Evolutionary conservation across 1,140 invertebrate species (phyloP).

Genomic region (Pectinophora gossypiella): DNA sequence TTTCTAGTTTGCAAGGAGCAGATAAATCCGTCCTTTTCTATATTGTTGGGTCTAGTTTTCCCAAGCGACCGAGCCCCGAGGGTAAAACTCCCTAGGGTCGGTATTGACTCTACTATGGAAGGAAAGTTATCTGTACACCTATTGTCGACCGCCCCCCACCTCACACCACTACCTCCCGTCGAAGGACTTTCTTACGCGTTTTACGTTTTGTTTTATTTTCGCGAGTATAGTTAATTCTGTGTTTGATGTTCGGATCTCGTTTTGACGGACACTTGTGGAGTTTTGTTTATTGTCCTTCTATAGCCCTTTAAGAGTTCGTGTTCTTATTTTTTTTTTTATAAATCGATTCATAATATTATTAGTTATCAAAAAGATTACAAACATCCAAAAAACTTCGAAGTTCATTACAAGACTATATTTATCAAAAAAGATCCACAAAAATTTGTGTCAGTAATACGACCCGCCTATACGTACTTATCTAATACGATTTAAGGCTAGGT

Average conservation of each 20-base stretch:
- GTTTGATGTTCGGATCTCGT: background rate
- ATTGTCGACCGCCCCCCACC: constrained; percentile 56
- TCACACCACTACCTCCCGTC: constrained; percentile 31
- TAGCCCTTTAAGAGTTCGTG: too few relatives aligned
- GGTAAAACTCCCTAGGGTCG: constrained; percentile 72
- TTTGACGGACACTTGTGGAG: constrained; percentile 3
- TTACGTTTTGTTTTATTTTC: constrained; percentile 60
- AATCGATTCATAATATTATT: too few relatives aligned
- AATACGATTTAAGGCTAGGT: constrained; percentile 53
- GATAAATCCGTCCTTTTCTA: constrained; percentile 63
- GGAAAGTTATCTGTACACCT: constrained; percentile 73
- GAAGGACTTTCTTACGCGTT: constrained; percentile 68
- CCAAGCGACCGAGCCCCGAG: constrained; percentile 70
- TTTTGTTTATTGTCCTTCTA: background rate
- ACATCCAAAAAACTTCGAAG: too few relatives aligned
- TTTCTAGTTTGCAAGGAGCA: constrained; percentile 29
- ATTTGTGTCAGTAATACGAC: constrained; percentile 28
- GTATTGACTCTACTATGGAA: constrained; percentile 72
- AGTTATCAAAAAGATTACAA: too few relatives aligned
- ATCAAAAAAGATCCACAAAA: background rate
- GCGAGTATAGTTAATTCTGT: constrained; percentile 15
- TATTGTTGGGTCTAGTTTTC: constrained; percentile 75
- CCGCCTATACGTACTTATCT: constrained; percentile 33
- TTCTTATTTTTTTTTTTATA: too few relatives aligned
- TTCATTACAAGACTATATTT: too few relatives aligned